These are phyloP conservation scores for Wiebesia pumilae DNA, from an alignment of 1,140 invertebrate genomes.

Conservation along the genomic window DNA sequence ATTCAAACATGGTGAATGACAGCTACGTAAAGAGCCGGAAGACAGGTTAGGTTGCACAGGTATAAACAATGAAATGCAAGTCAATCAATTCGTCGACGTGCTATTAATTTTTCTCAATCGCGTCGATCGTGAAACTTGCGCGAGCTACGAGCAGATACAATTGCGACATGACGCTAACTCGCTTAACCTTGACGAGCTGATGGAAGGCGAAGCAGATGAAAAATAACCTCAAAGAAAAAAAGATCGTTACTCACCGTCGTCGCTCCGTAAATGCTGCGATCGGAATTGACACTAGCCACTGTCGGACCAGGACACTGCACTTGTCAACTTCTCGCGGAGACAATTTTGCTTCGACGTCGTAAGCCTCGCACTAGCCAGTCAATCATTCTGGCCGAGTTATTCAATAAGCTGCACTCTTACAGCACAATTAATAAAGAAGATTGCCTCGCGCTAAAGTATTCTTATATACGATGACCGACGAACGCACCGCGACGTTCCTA, in stretches of 20 bases:
- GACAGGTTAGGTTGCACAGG: constrained; percentile 15
- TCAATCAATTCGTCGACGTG: not conserved
- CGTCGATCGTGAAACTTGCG: not conserved
- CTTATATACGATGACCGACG: not conserved
- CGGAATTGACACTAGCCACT: not conserved
- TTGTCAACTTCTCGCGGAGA: constrained; percentile 18
- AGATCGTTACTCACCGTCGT: constrained; percentile 25
- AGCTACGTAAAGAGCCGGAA: not conserved
- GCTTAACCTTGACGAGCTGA: not conserved
- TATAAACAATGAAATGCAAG: constrained; percentile 22
- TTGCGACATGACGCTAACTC: not conserved
- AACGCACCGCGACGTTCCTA: not conserved
- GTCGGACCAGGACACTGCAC: constrained; percentile 23
- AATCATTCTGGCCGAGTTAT: not conserved
- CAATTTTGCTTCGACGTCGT: not conserved
- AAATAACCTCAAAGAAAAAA: constrained; percentile 37
- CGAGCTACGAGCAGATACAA: not conserved
- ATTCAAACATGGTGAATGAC: not conserved
- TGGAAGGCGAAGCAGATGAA: not conserved
- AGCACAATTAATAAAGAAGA: not conserved
- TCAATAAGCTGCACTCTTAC: not conserved
- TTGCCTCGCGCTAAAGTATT: not conserved
- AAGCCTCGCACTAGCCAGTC: not conserved
- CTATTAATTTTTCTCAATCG: not conserved
- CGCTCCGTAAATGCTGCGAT: not conserved